Conservation (phyloP, 1,140 invertebrate species). For the Zaprionus ghesquierei region DNA sequence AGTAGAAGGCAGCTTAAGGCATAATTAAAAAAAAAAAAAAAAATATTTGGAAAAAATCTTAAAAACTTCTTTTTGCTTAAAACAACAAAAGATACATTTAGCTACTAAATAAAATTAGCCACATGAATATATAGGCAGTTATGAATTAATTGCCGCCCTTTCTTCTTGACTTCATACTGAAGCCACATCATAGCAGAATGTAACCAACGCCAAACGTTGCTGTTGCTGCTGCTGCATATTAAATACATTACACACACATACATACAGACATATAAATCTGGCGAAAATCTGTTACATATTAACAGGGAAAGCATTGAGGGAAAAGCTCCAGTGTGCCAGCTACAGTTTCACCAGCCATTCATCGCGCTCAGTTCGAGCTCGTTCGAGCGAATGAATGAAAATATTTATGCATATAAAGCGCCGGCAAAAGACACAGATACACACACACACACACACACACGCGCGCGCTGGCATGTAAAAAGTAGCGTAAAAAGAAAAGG, state of each 20-base stretch:
- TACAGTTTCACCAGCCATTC: conserved; percentile 17
- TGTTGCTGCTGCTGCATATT: not conserved
- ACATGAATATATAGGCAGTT: no score
- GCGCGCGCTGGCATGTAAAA: conserved; percentile 64
- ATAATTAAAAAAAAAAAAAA: no score
- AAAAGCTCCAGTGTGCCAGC: not conserved
- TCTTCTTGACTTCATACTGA: no score
- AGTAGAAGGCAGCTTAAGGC: no score
- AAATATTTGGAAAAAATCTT: no score
- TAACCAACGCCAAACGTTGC: not conserved
- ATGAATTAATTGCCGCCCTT: no score
- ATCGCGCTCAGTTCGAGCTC: conserved; percentile 1
- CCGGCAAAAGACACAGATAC: conserved; percentile 41
- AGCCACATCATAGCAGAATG: not conserved
- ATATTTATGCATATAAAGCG: conserved; percentile 72
- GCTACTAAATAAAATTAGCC: no score
- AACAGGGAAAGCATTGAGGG: not conserved
- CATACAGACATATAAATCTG: not conserved
- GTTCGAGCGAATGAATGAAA: conserved; percentile 56
- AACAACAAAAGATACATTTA: no score
- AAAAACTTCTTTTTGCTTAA: no score
- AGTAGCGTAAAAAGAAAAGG: conserved; percentile 62
- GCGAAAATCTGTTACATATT: conserved; percentile 1
- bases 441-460: conserved; percentile 37
- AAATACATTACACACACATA: not conserved